Base-by-base conservation (phyloP, 2,797 vertebrate species). In the Diplodus sargus region DNA sequence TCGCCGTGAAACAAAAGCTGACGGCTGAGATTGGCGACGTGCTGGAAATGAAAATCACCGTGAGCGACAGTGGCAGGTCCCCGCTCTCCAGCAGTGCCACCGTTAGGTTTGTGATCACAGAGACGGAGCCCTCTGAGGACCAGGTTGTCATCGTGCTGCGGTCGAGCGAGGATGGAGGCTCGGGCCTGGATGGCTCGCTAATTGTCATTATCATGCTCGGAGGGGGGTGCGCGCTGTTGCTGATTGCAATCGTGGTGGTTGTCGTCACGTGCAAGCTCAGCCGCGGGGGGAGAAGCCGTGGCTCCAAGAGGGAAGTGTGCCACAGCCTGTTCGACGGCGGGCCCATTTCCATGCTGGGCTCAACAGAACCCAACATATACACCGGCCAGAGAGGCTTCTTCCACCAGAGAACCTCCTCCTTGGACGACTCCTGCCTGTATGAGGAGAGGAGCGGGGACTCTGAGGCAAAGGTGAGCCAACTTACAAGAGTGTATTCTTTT, bases 401-500 rank as follows among this genome's bases (percentile, higher is more conserved):
- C 75, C 88, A 88, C 0, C 87, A 93, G 54, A 84, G 90, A 53
- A 82, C 87, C 16, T 88, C 93, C 4, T 83, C 82, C 2, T 85
- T 92, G 20, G 93, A 92, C 45, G 87, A 92, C 20, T 80, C 89
- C 53, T 87, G 83, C 57, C 56, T 91, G 78, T 95, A 92, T 1
- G 82, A 85, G 30, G 91, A 94, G 74, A 90, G 91, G 71, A 93
- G 89, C 6, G 73, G 86, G 12, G 91, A 95, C 70, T 93, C 90
- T 0, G 94, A 95, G 67, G 92, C 94, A 82, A 95, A 95, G 92
- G 95, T 95, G 88, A 93, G 91, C 52, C 70, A 80, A 67, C 80
- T 39, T 52, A 71, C 58, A 53, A 54, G 51, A 34, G 49, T 30
- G 11, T 64, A 1, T 70, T 76, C 53, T 30, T 70, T 76, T 73